A percentile compares a stretch with the other conserved stretches of the same genome.
Conservation (phyloP, 2,797 vertebrate species). For the Falco cherrug region DNA sequence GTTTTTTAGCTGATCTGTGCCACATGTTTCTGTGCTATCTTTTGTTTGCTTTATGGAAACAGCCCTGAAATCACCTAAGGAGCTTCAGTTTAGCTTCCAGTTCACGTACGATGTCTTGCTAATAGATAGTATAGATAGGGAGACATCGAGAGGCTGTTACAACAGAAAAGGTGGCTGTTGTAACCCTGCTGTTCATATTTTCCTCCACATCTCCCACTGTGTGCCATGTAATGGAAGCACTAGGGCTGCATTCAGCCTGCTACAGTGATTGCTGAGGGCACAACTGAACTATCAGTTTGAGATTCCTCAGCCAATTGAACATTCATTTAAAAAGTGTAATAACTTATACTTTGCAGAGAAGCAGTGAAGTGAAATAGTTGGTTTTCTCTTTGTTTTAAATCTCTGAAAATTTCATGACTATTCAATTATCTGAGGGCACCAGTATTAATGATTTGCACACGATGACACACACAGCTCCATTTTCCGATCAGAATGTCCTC, state of each 20-base stretch:
- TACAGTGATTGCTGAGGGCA: not conserved
- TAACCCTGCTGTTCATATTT: accelerated
- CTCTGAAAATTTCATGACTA: not conserved
- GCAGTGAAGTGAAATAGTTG: not conserved
- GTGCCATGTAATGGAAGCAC: accelerated
- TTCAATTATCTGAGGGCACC: not conserved
- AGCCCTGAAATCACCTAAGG: not conserved
- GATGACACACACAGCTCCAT: not conserved
- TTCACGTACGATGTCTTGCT: not conserved
- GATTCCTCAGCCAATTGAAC: not conserved
- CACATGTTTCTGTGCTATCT: not conserved
- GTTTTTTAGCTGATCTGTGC: not conserved
- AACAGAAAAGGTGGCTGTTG: not conserved
- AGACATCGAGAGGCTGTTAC: not conserved
- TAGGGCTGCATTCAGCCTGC: not conserved
- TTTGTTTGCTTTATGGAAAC: not conserved
- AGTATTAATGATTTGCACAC: not conserved
- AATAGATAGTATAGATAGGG: not conserved
- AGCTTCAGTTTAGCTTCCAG: not conserved
- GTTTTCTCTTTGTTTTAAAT: not conserved
- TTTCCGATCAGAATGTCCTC: not conserved
- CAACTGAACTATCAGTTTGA: not conserved
- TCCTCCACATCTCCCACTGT: not conserved
- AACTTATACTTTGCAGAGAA: not conserved
- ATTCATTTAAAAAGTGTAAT: not conserved